These are phyloP conservation scores for Platysteira castanea DNA, from an alignment of 2,113 vertebrate species.

Conservation along the genomic window DNA sequence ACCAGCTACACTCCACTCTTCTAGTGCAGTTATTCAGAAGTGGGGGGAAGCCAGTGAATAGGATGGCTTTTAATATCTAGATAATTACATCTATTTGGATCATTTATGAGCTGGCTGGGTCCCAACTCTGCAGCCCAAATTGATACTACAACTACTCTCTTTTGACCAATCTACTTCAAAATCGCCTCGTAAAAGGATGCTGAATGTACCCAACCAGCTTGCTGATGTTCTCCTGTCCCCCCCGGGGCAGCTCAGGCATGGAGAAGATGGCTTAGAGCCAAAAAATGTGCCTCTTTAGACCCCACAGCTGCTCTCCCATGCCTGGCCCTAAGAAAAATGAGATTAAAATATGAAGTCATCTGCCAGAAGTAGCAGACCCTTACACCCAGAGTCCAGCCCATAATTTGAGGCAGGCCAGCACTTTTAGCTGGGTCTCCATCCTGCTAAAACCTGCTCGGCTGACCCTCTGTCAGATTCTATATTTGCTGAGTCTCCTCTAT, in stretches of 20 bases:
- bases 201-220: background rate
- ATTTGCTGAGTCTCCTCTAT: background rate
- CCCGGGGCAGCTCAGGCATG: accelerated
- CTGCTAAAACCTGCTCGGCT: background rate
- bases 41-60: background rate
- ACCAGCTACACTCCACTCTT: background rate
- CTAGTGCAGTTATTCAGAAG: background rate
- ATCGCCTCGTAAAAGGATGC: background rate
- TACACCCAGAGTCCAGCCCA: background rate
- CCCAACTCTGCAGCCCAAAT: background rate
- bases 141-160: background rate
- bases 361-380: background rate
- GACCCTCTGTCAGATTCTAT: accelerated
- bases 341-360: background rate
- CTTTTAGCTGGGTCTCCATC: background rate
- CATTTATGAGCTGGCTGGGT: constrained; percentile 2
- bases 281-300: background rate
- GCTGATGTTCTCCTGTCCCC: background rate
- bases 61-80: background rate
- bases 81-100: constrained; percentile 21
- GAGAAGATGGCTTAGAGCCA: background rate
- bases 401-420: background rate
- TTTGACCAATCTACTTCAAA: constrained; percentile 8
- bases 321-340: background rate
- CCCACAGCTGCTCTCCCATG: background rate